Conservation (phyloP, 2,888 invertebrate species). For the Coremacera marginata region DNA sequence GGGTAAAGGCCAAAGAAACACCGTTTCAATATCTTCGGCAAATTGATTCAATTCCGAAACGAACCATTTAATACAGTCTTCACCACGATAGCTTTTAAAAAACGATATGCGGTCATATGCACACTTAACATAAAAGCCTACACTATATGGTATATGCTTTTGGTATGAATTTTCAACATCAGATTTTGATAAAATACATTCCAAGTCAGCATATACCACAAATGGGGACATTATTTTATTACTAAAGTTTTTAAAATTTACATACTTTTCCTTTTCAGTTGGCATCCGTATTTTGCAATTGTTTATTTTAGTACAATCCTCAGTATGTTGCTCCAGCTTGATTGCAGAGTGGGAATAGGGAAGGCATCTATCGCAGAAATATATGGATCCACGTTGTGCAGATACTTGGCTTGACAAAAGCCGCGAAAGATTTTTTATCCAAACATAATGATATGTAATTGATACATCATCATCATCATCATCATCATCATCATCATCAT, state of each 20-base stretch:
- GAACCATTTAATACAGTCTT: too few relatives aligned
- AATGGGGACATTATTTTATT: neutral
- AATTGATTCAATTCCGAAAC: too few relatives aligned
- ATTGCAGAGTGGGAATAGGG: neutral
- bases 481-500: too few relatives aligned
- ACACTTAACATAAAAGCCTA: neutral
- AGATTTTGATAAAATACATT: neutral
- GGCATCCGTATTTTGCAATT: neutral
- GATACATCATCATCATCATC: too few relatives aligned
- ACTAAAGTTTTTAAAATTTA: neutral
- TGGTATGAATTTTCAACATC: neutral
- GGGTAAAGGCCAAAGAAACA: neutral
- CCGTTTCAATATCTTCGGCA: too few relatives aligned
- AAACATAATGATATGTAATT: too few relatives aligned
- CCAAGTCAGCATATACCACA: neutral
- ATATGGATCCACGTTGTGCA: too few relatives aligned
- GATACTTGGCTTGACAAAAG: too few relatives aligned
- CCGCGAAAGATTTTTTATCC: too few relatives aligned
- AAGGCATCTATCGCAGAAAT: neutral
- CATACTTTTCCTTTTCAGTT: neutral
- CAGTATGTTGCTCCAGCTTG: neutral
- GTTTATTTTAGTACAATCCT: neutral
- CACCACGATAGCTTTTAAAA: too few relatives aligned
- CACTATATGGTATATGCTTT: conserved; percentile 2
- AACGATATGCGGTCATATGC: neutral